phyloP scores from a whole-genome alignment of 2,888 invertebrate species.

The Sminthurinus aureus region DNA sequence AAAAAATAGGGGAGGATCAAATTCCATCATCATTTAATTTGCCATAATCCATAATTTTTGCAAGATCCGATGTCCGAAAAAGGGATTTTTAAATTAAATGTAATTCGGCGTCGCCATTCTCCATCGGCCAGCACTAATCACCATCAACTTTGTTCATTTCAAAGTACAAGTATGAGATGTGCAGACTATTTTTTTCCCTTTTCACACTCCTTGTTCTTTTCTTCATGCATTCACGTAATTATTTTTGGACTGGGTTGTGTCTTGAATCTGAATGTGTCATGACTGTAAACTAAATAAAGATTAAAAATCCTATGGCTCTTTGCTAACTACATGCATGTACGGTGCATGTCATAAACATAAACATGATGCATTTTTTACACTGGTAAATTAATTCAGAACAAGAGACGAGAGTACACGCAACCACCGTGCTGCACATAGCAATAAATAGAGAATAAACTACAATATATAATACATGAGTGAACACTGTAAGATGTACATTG shows the following conservation, averaged over 20 bases:
- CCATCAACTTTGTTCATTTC: neutral
- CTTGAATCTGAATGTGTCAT: neutral
- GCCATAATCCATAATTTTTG: conserved; percentile 13
- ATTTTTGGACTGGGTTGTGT: neutral
- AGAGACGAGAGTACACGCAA: neutral
- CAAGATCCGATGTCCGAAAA: conserved; percentile 21
- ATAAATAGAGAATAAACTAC: neutral
- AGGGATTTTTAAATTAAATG: conserved; percentile 35
- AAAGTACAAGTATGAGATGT: too few relatives aligned
- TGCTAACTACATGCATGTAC: too few relatives aligned
- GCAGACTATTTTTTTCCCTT: too few relatives aligned
- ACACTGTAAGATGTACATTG: too few relatives aligned
- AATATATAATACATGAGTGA: neutral
- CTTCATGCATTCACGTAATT: neutral
- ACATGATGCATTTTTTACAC: too few relatives aligned
- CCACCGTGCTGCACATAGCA: neutral
- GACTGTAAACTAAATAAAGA: neutral
- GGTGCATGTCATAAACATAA: too few relatives aligned
- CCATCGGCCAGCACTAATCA: neutral
- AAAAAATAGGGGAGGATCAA: conserved; percentile 13
- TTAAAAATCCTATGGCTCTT: too few relatives aligned
- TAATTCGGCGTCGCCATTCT: conserved; percentile 1
- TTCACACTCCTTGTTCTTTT: neutral
- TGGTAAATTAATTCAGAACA: neutral
- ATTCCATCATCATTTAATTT: conserved; percentile 7